Evolutionary conservation across 2,888 invertebrate genomes (phyloP), one percentile per base, ranked within the genome.

Genomic region (Sarcophaga caerulescens): DNA sequence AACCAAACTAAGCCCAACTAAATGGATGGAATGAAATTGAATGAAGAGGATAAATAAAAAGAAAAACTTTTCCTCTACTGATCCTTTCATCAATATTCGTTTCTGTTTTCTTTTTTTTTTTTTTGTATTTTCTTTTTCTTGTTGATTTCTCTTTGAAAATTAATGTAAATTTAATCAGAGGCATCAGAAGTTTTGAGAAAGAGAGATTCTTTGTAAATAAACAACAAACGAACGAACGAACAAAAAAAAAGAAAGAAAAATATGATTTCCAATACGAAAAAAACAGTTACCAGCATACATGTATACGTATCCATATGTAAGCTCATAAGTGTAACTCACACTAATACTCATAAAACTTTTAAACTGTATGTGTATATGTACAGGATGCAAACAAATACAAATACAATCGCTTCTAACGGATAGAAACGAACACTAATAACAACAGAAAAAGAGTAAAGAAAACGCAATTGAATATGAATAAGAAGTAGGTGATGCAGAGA

Each of bases 121-220:
- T 59, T 25, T 25, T 25, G 3, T 47, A 11, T 70, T 77, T 35
- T 25, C n/a, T n/a, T 47, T 12, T 60, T 57, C 52, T 52, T 47
- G 11, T 3, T 52, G 14, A 52, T 52, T 52, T 17, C 17, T 52
- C 52, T 73, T 84, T 75, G 19, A 57, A 80, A 84, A 86, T 84
- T 84, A 86, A 84, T 86, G 86, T 81, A 86, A 86, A 84, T 86
- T 86, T 81, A 84, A 86, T 86, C 86, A 86, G 86, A 84, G 85
- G 71, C 85, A 85, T 62, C 35, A 83, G 57, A 80, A 81, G 74
- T 81, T 81, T 74, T 35, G 47, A 60, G 21, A 66, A 81, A 59
- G 45, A 57, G 66, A 81, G 75, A 78, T 86, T 74, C 78, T 86
- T 81, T 86, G 84, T 84, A 81, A 86, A 86, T 84, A 86, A 81